phyloP scores from a whole-genome alignment of 2,113 vertebrate species.

The Litocranius walleri region DNA sequence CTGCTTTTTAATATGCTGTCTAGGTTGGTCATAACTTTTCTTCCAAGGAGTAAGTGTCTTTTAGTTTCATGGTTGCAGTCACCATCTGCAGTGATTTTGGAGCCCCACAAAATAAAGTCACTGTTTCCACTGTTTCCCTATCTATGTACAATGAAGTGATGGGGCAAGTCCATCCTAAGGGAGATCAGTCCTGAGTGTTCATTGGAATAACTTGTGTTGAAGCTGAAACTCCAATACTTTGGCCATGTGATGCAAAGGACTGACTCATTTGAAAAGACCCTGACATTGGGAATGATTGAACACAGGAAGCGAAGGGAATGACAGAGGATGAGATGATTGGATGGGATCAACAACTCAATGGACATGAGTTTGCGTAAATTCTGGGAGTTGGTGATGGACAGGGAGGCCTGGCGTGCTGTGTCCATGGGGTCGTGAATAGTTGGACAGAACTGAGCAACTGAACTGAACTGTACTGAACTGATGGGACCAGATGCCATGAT shows the following conservation, averaged over 20 bases:
- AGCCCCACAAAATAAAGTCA: neutral
- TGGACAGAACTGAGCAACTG: neutral
- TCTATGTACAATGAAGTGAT: neutral
- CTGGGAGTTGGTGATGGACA: neutral
- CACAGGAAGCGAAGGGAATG: fast-evolving
- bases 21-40: neutral
- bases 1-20: neutral
- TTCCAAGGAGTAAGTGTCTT: neutral
- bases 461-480: neutral
- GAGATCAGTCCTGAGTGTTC: neutral
- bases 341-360: neutral
- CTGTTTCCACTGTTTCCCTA: neutral
- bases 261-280: neutral
- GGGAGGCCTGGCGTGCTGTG: fast-evolving
- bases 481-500: neutral
- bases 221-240: neutral
- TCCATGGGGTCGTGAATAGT: neutral
- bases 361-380: neutral
- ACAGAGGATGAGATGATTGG: neutral
- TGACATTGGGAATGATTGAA: neutral
- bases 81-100: neutral
- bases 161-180: neutral
- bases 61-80: neutral
- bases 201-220: neutral
- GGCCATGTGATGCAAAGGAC: neutral